These are phyloP conservation scores for Notarius lentiginosus DNA, from an alignment of 2,113 vertebrate genomes.

Conservation along the genomic window DNA sequence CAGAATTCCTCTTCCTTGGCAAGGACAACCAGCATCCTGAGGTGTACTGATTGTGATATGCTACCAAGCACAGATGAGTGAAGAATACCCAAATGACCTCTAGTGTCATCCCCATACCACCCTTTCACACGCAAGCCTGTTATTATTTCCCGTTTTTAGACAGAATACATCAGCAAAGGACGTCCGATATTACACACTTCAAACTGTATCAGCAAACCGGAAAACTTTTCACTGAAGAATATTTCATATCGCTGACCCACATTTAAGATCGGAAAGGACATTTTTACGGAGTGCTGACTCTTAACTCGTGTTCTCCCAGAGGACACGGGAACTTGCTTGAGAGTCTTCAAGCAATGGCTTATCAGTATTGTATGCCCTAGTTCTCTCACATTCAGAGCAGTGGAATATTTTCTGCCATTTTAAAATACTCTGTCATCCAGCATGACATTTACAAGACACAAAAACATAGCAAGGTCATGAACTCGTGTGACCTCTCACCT, in stretches of 20 bases:
- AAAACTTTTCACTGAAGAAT: constrained; percentile 19
- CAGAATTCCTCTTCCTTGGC: background rate
- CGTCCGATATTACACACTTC: background rate
- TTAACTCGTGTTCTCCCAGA: constrained; percentile 7
- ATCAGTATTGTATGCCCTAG: background rate
- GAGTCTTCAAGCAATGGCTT: background rate
- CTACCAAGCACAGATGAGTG: background rate
- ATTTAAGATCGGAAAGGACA: constrained; percentile 27
- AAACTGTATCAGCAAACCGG: constrained; percentile 1
- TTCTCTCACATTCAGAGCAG: background rate
- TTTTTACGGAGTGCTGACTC: constrained; percentile 16
- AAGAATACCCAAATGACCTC: background rate
- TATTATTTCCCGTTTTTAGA: background rate
- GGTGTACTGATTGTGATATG: background rate
- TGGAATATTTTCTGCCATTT: background rate
- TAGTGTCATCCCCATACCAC: background rate
- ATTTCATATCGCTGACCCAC: constrained; percentile 13
- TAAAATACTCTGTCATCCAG: background rate
- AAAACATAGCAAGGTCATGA: background rate
- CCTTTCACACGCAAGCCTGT: background rate
- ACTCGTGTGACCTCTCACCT: constrained; percentile 4
- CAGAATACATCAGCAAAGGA: background rate
- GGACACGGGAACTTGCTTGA: constrained; percentile 29
- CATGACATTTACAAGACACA: background rate
- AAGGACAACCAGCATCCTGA: background rate